phyloP scores from a whole-genome alignment of 2,888 invertebrate species.

The Monochamus alternatus region DNA sequence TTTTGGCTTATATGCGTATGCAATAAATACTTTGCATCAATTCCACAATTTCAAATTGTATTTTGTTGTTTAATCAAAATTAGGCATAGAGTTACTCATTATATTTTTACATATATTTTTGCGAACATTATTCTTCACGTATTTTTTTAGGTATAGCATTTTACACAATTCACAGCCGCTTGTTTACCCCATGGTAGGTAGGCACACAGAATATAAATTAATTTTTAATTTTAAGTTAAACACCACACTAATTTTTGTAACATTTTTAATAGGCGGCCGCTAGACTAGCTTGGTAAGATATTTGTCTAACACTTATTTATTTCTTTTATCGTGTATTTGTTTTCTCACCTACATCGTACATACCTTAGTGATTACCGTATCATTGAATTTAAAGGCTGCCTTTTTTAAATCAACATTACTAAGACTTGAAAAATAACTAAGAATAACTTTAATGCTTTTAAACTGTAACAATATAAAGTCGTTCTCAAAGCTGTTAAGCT shows the following conservation, averaged over 20 bases:
- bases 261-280: slow-evolving; percentile 71
- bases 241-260: slow-evolving; percentile 65
- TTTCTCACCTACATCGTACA: slow-evolving; percentile 21
- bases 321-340: slow-evolving; percentile 23
- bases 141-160: not conserved
- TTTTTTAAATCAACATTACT: slow-evolving; percentile 11
- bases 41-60: no score
- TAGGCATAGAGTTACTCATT: no score
- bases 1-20: no score
- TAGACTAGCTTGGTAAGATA: slow-evolving; percentile 72
- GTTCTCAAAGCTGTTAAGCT: not conserved
- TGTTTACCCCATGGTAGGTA: slow-evolving; percentile 22
- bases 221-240: slow-evolving; percentile 41
- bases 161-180: slow-evolving; percentile 17
- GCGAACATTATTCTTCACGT: slow-evolving; percentile 22
- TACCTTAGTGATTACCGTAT: slow-evolving; percentile 27
- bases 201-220: slow-evolving; percentile 27
- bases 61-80: no score
- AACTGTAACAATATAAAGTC: not conserved
- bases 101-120: not conserved
- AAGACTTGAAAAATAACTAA: not conserved
- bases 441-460: not conserved
- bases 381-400: slow-evolving; percentile 22
- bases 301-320: slow-evolving; percentile 60
- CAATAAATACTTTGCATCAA: no score